phyloP scores from a whole-genome alignment of 2,113 vertebrate species.

The Tretioscincus oriximinensis region DNA sequence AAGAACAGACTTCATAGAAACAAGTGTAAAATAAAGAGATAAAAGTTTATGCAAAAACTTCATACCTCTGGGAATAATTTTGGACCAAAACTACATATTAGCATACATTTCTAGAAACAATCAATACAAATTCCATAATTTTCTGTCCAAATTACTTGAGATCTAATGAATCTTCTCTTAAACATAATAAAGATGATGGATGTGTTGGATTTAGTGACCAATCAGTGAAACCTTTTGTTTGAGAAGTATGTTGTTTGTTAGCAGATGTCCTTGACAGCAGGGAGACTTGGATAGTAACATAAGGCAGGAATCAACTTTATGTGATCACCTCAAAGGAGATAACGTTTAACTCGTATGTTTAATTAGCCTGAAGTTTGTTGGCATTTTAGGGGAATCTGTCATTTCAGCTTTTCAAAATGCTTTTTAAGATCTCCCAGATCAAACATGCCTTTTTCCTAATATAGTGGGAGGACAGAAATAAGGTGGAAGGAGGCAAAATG shows the following conservation, averaged over 20 bases:
- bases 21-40: too few species aligned
- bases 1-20: not conserved
- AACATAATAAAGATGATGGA: conserved; percentile 47
- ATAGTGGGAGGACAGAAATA: too few species aligned
- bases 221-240: conserved; percentile 9
- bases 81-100: conserved; percentile 53
- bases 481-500: too few species aligned
- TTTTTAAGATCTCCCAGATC: not conserved
- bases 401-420: conserved; percentile 17
- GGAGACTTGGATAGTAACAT: conserved; percentile 59
- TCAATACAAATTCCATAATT: conserved; percentile 38
- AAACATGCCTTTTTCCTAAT: not conserved
- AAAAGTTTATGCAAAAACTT: too few species aligned
- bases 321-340: conserved; percentile 51
- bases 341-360: conserved; percentile 54
- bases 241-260: conserved; percentile 54
- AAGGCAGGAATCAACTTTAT: conserved; percentile 62
- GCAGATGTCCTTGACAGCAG: conserved; percentile 68
- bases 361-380: conserved; percentile 38
- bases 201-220: not conserved
- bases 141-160: conserved; percentile 33
- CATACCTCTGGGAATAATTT: not conserved
- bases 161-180: conserved; percentile 25
- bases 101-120: conserved; percentile 45
- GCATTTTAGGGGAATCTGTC: conserved; percentile 39